Evolutionary conservation across 2,797 vertebrate genomes (phyloP), one percentile per base, ranked within the genome.

Genomic region (Stomatorhinus walkeri): DNA sequence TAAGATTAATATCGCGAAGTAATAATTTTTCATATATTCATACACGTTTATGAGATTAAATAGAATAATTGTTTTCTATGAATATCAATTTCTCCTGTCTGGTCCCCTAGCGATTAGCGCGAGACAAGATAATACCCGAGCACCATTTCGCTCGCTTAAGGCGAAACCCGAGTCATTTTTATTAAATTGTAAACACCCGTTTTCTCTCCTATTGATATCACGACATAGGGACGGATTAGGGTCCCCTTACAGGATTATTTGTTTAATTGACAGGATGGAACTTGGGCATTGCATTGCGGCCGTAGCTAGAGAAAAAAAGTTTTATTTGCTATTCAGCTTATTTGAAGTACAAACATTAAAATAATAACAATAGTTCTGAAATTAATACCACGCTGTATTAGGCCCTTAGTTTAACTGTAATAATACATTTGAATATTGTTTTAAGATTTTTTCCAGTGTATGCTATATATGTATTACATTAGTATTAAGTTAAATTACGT

Each of bases 91-190:
- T 92, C 90, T 83, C 19, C 87, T 83, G 89, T 87, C n/a, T 48
- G 88, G 91, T 93, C 93, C 92, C 91, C 81, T 89, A 93, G 89
- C 87, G 91, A 92, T 92, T 89, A 88, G 88, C 92, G 92, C 91
- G 92, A 92, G 91, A 93, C 93, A 92, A 89, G 87, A 89, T 93
- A 93, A 93, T 93, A 91, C 93, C 85, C 89, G 91, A 93, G 93
- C 91, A 90, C 90, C 89, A 90, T 91, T 91, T 54, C 88, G 87
- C 90, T 87, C 84, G 93, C 94, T 93, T 88, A 91, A 68, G 93
- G 93, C 93, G 89, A 93, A 93, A 93, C 91, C 92, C 87, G 88
- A 93, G 92, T 93, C 92, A 92, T 91, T 94, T 87, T 92, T 92
- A 94, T 93, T 93, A 93, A 87, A 89, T 83, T 83, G 68, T 89